phyloP scores from a whole-genome alignment of 2,113 vertebrate species.

The Nerophis lumbriciformis region DNA sequence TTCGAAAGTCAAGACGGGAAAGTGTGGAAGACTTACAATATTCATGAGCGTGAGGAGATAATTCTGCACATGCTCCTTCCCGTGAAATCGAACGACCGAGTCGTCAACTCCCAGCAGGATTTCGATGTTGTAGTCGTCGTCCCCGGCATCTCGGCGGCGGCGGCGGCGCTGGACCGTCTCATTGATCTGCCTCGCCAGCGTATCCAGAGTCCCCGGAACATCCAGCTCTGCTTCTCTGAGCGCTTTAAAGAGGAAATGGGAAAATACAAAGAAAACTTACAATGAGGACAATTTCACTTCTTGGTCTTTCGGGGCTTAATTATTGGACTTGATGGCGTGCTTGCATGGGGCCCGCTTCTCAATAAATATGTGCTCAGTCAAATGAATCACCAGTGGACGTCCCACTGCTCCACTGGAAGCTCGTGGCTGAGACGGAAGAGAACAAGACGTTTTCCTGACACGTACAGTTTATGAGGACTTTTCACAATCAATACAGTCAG shows the following conservation, averaged over 20 bases:
- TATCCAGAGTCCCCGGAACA: slow-evolving; percentile 60
- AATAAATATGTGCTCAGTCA: neutral
- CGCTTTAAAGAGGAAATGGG: neutral
- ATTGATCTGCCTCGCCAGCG: slow-evolving; percentile 73
- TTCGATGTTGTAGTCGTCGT: slow-evolving; percentile 90
- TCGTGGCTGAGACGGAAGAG: neutral
- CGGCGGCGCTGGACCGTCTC: slow-evolving; percentile 64
- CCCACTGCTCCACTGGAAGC: neutral
- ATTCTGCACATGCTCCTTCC: slow-evolving; percentile 98
- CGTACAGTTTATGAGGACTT: too few species aligned
- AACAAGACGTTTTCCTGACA: neutral
- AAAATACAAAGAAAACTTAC: too few species aligned
- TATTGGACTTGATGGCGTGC: neutral
- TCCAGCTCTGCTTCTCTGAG: slow-evolving; percentile 70
- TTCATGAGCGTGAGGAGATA: slow-evolving; percentile 99
- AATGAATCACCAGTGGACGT: neutral
- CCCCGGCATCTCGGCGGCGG: slow-evolving; percentile 78
- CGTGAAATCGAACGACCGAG: slow-evolving; percentile 94
- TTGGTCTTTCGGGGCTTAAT: neutral
- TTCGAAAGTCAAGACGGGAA: neutral
- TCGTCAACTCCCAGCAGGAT: slow-evolving; percentile 95
- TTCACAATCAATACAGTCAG: too few species aligned
- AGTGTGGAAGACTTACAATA: slow-evolving; percentile 79
- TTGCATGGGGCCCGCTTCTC: neutral
- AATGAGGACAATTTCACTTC: too few species aligned